These are phyloP conservation scores for Bombus pascuorum DNA, from an alignment of 1,140 invertebrate species.

Conservation along the genomic window DNA sequence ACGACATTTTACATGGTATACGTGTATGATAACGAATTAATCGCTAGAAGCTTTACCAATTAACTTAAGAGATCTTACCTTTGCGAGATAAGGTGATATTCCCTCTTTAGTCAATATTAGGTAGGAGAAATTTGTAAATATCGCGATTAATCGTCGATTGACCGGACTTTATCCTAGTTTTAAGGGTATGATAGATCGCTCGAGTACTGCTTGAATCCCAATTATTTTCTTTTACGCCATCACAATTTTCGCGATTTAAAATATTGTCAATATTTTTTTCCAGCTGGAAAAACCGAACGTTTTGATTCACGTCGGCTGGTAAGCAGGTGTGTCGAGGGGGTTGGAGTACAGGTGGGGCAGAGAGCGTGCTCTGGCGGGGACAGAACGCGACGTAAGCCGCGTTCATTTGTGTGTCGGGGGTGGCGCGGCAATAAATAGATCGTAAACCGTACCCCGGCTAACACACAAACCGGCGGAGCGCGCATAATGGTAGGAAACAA, in stretches of 20 bases:
- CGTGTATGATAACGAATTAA: constrained; percentile 47
- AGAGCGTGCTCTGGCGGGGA: constrained; percentile 8
- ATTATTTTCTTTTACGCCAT: neutral
- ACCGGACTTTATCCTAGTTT: neutral
- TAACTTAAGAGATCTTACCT: constrained; percentile 33
- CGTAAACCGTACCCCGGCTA: constrained; percentile 80
- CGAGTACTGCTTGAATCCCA: neutral
- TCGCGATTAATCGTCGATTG: constrained; percentile 31
- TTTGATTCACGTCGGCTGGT: neutral
- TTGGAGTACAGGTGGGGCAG: constrained; percentile 50
- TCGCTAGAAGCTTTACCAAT: constrained; percentile 25
- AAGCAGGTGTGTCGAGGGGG: neutral
- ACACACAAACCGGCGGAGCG: constrained; percentile 81
- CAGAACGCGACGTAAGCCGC: constrained; percentile 68
- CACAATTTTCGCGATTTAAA: neutral
- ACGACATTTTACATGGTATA: constrained; percentile 55
- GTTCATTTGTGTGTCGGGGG: constrained; percentile 66
- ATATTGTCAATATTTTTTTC: neutral
- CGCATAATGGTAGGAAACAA: constrained; percentile 84
- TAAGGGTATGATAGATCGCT: neutral
- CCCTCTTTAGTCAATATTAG: constrained; percentile 83
- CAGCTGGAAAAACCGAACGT: too few relatives aligned
- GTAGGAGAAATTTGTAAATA: constrained; percentile 77
- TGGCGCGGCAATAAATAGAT: constrained; percentile 81
- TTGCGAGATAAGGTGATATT: constrained; percentile 59